Percentiles rank a stretch among this genome's conserved stretches.
Conservation (phyloP, 1,140 invertebrate species). For the Ridgeia piscesae region DNA sequence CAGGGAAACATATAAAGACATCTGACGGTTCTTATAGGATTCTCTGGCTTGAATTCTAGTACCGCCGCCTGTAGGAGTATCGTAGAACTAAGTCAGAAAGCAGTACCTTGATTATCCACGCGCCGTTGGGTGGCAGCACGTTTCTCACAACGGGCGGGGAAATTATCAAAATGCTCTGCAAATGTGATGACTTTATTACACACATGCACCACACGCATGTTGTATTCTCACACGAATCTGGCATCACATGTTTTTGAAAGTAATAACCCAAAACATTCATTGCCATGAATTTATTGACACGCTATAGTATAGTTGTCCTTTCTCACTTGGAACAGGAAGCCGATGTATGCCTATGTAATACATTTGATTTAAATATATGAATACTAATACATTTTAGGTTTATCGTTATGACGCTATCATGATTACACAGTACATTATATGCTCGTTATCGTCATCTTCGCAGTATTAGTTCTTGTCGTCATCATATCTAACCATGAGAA, state of each 20-base stretch:
- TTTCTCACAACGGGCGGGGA: no score
- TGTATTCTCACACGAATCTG: background rate
- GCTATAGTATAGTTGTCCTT: background rate
- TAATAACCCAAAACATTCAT: background rate
- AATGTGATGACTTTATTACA: no score
- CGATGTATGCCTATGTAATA: background rate
- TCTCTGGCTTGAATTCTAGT: no score
- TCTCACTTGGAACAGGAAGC: background rate
- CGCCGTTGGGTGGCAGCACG: no score
- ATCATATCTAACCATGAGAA: background rate
- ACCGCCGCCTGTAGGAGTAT: no score
- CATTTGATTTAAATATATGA: background rate
- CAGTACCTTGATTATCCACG: no score
- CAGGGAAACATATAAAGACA: no score
- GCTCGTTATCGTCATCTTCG: background rate
- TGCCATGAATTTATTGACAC: background rate
- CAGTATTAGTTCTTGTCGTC: background rate
- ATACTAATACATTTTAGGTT: background rate
- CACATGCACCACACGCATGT: background rate
- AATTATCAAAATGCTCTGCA: no score
- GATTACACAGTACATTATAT: background rate
- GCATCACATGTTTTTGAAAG: background rate
- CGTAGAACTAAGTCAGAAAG: no score
- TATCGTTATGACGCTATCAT: background rate
- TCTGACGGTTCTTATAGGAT: no score